A percentile compares a stretch with the other conserved stretches of the same genome.
Conservation (phyloP, 2,888 invertebrate genomes). For the Thecophora atra region DNA sequence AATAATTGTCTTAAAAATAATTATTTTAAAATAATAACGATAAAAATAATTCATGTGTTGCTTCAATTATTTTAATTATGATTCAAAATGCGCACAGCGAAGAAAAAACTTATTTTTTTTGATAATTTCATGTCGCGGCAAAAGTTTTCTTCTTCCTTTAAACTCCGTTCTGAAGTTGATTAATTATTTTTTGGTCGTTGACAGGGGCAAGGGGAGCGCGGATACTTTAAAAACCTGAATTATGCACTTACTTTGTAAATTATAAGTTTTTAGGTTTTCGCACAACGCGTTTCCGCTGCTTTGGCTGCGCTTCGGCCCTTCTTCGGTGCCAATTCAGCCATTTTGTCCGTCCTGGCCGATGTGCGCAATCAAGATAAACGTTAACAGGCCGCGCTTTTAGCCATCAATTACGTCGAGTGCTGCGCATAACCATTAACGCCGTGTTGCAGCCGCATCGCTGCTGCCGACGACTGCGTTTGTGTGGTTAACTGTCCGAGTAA, state of each 20-base stretch:
- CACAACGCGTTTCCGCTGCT: background rate
- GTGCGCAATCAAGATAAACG: constrained; percentile 3
- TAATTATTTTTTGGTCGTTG: too few relatives aligned
- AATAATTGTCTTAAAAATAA: too few relatives aligned
- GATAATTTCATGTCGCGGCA: background rate
- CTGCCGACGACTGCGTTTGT: background rate
- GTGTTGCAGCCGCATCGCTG: constrained; percentile 37
- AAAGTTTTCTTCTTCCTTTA: background rate
- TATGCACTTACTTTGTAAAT: background rate
- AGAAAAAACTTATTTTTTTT: too few relatives aligned
- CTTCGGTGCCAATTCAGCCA: too few relatives aligned
- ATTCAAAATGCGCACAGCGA: too few relatives aligned
- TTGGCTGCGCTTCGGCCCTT: background rate
- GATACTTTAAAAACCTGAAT: too few relatives aligned
- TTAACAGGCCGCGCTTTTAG: constrained; percentile 2
- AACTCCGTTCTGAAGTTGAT: too few relatives aligned
- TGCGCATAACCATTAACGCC: constrained; percentile 42
- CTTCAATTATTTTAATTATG: background rate
- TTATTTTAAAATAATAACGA: too few relatives aligned
- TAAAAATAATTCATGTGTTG: background rate
- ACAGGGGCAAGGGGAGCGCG: too few relatives aligned
- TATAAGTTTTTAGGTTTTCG: background rate
- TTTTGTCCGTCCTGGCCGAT: background rate
- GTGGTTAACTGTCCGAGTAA: constrained; percentile 42
- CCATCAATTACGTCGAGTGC: constrained; percentile 15